These are phyloP conservation scores for Glomeris maerens DNA, from an alignment of 1,140 invertebrate genomes.

Conservation along the genomic window DNA sequence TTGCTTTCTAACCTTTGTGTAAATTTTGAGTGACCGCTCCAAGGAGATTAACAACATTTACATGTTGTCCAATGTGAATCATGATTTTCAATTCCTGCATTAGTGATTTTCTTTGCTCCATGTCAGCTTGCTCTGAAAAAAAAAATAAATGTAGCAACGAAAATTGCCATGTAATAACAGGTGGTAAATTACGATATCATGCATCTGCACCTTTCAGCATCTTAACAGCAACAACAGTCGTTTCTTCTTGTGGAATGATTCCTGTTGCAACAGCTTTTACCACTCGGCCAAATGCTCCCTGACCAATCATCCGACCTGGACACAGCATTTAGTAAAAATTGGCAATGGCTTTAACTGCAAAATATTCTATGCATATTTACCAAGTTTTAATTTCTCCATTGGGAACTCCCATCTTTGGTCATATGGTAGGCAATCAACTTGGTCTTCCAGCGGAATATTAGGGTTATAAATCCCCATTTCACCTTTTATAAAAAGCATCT, in stretches of 20 bases:
- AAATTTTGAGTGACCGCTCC: constrained; percentile 86
- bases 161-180: no score
- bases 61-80: constrained; percentile 80
- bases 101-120: constrained; percentile 43
- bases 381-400: constrained; percentile 62
- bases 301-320: constrained; percentile 48
- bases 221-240: constrained; percentile 66
- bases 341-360: no score
- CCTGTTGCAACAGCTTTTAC: constrained; percentile 60
- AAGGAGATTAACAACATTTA: constrained; percentile 87
- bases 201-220: constrained; percentile 50
- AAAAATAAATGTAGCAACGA: not conserved
- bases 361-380: constrained; percentile 34
- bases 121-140: constrained; percentile 16
- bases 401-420: constrained; percentile 83
- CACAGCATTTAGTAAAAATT: not conserved
- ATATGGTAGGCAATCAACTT: constrained; percentile 80
- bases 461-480: constrained; percentile 68
- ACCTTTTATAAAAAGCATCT: constrained; percentile 52
- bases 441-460: constrained; percentile 71
- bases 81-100: constrained; percentile 89
- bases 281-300: constrained; percentile 84
- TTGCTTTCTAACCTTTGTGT: constrained; percentile 75
- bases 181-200: no score
- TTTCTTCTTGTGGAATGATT: constrained; percentile 49